A percentile compares a stretch with the other conserved stretches of the same genome.
These are phyloP conservation scores for Neosilurus hyrtlii DNA, from an alignment of 2,797 vertebrate species.

Conservation along the genomic window DNA sequence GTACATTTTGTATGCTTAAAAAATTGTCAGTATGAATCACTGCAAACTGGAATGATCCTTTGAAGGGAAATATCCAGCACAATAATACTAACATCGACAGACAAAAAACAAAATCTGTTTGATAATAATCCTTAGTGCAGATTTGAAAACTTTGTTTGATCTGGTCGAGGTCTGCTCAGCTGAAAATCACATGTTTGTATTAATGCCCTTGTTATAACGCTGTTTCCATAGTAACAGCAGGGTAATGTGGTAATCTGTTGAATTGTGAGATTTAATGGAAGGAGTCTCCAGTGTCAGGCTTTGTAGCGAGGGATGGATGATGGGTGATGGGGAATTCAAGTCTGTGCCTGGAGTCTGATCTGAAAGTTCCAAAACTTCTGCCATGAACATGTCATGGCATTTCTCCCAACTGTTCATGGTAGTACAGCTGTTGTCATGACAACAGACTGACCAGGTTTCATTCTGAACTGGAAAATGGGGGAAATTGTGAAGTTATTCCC, in stretches of 20 bases:
- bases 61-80: background rate
- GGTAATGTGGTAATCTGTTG: too few relatives aligned
- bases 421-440: conserved; percentile 56
- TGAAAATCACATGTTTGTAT: too few relatives aligned
- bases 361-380: conserved; percentile 39
- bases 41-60: background rate
- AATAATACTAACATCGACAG: background rate
- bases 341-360: background rate
- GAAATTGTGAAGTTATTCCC: conserved; percentile 56
- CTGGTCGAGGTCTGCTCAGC: background rate
- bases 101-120: background rate
- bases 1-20: background rate
- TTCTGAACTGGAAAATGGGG: conserved; percentile 38
- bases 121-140: background rate
- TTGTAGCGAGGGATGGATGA: background rate
- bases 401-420: conserved; percentile 40
- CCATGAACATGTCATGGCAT: conserved; percentile 12
- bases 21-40: background rate
- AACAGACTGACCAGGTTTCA: conserved; percentile 51
- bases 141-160: background rate
- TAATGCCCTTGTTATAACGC: too few relatives aligned
- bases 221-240: too few relatives aligned
- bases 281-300: too few relatives aligned
- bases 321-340: too few relatives aligned
- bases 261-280: too few relatives aligned